Conservation (phyloP, 2,888 invertebrate species). For the Cheilosia vernalis region DNA sequence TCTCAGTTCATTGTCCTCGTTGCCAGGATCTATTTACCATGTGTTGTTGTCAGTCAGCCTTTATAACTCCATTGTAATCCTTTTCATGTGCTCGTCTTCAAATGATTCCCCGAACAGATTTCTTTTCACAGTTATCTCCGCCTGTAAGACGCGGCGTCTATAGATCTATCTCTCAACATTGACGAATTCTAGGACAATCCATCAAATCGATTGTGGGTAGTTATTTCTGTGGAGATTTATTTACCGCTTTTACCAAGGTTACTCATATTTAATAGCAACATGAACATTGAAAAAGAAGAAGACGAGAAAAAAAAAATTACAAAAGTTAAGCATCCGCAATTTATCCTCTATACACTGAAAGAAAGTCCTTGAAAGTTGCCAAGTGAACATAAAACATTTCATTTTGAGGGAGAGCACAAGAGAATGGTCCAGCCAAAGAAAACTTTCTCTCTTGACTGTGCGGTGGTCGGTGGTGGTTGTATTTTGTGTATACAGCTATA, state of each 20-base stretch:
- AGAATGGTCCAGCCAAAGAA: background rate
- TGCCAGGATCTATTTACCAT: background rate
- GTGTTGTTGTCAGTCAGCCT: background rate
- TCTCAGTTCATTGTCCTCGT: background rate
- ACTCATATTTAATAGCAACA: slow-evolving; percentile 39
- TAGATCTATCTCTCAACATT: background rate
- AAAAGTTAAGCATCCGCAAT: slow-evolving; percentile 41
- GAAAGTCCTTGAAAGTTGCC: slow-evolving; percentile 38
- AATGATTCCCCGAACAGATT: slow-evolving; percentile 1
- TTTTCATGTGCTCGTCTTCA: slow-evolving; percentile 5
- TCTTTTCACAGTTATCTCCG: background rate
- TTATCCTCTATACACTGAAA: slow-evolving; percentile 19
- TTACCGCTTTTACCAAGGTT: slow-evolving; percentile 7
- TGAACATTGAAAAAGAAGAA: background rate
- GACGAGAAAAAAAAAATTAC: background rate
- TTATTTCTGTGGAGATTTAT: slow-evolving; percentile 24
- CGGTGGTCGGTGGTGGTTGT: background rate
- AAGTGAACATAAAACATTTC: slow-evolving; percentile 40
- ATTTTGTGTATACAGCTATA: slow-evolving; percentile 9
- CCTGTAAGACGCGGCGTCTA: background rate
- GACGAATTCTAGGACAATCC: background rate
- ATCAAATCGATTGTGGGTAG: slow-evolving; percentile 27
- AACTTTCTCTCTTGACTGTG: slow-evolving; percentile 15
- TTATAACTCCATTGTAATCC: background rate
- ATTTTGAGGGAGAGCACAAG: background rate